Evolutionary conservation across 2,113 vertebrate species (phyloP), one percentile per base, ranked within the genome.

Genomic region (Tetrao urogallus): DNA sequence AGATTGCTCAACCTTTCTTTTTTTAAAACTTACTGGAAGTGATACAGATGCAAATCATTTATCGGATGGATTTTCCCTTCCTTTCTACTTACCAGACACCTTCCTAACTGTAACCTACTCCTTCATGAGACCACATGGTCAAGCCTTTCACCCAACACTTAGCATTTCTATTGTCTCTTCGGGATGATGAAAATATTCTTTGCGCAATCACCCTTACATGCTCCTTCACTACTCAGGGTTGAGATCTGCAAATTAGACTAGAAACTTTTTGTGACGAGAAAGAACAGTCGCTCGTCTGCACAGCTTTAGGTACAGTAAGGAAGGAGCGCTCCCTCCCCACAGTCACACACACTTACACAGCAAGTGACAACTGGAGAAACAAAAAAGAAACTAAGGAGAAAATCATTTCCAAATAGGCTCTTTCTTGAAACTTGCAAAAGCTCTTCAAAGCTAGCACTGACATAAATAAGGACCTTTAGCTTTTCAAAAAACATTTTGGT

Each of bases 281-380:
- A 18, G 56, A 60, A 52, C 13, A 11, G 56, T 30, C 1, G 0
- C 13, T n/a, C 0, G 1, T 56, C 42, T 38, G 27, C 3, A 1
- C 8, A 16, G 38, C 52, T 38, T 76, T 19, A 22, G 32, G 20
- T 32, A 48, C 5, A 8, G 34, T 1, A 66, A 47, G 42, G 45
- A 58, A 52, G 11, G 14, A 47, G 20, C 0, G 0, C 34, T 70
- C 50, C 13, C 57, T 74, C 30, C 45, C 18, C 1, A 0, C 45
- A 20, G 4, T 32, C 67, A 28, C 40, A 36, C 13, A 42, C 36
- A 20, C 24, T 77, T 13, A 63, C 73, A 45, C 47, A 57, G 48
- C 36, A 70, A 40, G 20, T 40, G 32, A 45, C 25, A 70, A 52
- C 40, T 1, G 6, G 38, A 61, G 45, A 82, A 90, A 82, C 67